phyloP scores from a whole-genome alignment of 2,797 vertebrate genomes.

The Galagoides demidoff region DNA sequence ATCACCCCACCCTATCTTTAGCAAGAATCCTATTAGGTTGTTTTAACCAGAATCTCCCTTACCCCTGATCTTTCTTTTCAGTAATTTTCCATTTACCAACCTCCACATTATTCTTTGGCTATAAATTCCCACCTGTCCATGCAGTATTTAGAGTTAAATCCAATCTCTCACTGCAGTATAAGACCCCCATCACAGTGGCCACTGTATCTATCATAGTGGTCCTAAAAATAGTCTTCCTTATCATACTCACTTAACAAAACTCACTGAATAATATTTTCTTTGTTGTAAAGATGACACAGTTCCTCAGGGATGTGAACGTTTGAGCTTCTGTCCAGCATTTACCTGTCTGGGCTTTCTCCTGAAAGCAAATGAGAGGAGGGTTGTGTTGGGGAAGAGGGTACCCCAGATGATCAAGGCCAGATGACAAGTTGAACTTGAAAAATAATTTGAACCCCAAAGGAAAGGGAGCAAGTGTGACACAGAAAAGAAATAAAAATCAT shows the following conservation, averaged over 20 bases:
- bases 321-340: neutral
- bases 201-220: neutral
- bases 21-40: neutral
- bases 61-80: neutral
- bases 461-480: neutral
- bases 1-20: neutral
- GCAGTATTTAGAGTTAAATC: neutral
- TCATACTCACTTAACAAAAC: neutral
- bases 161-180: neutral
- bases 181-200: neutral
- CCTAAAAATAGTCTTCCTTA: neutral
- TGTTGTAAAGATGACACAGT: neutral
- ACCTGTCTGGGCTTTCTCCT: neutral
- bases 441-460: neutral
- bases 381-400: neutral
- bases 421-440: neutral
- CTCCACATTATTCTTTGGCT: neutral
- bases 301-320: neutral
- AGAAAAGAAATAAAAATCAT: neutral
- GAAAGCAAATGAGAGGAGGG: neutral
- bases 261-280: neutral
- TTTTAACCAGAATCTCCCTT: neutral
- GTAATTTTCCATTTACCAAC: neutral
- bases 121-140: neutral
- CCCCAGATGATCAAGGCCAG: accelerated